A percentile compares a stretch with the other conserved stretches of the same genome.
phyloP scores from a whole-genome alignment of 1,140 invertebrate species.

The Sycobia sp. region DNA sequence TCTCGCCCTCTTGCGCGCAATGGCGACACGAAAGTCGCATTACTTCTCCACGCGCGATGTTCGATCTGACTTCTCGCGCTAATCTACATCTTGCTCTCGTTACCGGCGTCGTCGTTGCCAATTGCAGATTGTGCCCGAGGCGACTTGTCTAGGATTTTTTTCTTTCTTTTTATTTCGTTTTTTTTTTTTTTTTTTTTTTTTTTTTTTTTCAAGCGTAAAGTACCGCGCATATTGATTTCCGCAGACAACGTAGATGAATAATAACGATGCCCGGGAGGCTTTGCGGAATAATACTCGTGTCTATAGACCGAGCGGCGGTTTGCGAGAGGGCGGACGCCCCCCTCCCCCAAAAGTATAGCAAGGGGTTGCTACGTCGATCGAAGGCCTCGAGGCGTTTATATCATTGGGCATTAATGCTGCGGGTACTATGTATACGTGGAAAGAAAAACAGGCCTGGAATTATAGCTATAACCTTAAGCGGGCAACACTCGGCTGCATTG shows the following conservation, averaged over 20 bases:
- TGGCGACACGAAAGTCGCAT: too few relatives aligned
- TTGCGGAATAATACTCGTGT: slow-evolving; percentile 27
- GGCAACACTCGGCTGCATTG: too few relatives aligned
- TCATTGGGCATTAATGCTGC: slow-evolving; percentile 44
- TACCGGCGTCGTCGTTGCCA: slow-evolving; percentile 3
- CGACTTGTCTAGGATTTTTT: slow-evolving; percentile 24
- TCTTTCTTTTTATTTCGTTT: too few relatives aligned
- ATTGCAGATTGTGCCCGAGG: slow-evolving; percentile 25
- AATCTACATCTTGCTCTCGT: not conserved
- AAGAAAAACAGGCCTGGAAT: too few relatives aligned
- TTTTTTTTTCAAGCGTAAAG: too few relatives aligned
- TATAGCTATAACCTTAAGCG: too few relatives aligned
- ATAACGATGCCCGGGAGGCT: slow-evolving; percentile 19
- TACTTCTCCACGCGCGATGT: too few relatives aligned
- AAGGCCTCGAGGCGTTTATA: slow-evolving; percentile 44
- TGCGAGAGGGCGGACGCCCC: slow-evolving; percentile 1
- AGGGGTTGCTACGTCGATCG: slow-evolving; percentile 34
- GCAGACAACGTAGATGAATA: slow-evolving; percentile 21
- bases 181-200: too few relatives aligned
- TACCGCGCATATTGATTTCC: slow-evolving; percentile 40
- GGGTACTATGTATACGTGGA: slow-evolving; percentile 31
- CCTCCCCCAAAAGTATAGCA: slow-evolving; percentile 31
- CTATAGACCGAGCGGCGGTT: slow-evolving; percentile 23
- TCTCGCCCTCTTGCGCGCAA: too few relatives aligned
- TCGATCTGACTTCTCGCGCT: too few relatives aligned